Base-by-base conservation (phyloP, 2,888 invertebrate genomes). In the Drosophila bunnanda region DNA sequence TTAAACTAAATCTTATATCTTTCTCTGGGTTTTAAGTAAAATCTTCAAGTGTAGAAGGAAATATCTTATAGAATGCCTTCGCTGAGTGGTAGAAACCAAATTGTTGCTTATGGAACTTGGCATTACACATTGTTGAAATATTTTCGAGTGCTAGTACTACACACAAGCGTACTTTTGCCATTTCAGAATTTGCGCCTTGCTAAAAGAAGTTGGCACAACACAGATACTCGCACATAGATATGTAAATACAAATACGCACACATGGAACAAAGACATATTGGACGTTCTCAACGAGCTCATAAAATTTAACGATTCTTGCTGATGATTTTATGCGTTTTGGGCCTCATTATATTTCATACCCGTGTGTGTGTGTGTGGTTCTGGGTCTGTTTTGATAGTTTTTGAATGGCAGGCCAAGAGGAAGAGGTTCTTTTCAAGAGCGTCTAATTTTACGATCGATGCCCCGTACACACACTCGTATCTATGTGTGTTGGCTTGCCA, bases 271-370 rank as follows among this genome's bases (percentile, higher is more conserved):
- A 56, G 66, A 66, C 41, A 66, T 53, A 66, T 65, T 44, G 58
- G 50, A 57, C 50, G 58, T 58, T 69, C 56, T 59, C 72, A 60
- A 69, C 59, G 70, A 68, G 67, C 71, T 22, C 62, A 75, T 64
- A 59, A 70, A 75, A 59, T 75, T 76, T 75, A 62, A 75, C 76
- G 53, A 46, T 68, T 67, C 75, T 74, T 76, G 76, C 72, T 76
- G 76, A 76, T 75, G 76, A 75, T 76, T 75, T 76, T 71, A 75
- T 75, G 71, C 76, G 75, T 70, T 75, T 73, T 68, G 75, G 69
- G 58, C 43, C 69, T 68, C 76, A 59, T 73, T 73, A 68, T 67
- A 67, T 57, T 67, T 69, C 39, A 38, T 56, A 67, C 56, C 44
- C 41, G 41, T 50, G 65, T 28, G 28, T 30, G 12, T 39, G 64